Percentiles rank a stretch among this genome's conserved stretches.
phyloP scores from a whole-genome alignment of 2,888 invertebrate genomes.

The Strigamia crassipes region DNA sequence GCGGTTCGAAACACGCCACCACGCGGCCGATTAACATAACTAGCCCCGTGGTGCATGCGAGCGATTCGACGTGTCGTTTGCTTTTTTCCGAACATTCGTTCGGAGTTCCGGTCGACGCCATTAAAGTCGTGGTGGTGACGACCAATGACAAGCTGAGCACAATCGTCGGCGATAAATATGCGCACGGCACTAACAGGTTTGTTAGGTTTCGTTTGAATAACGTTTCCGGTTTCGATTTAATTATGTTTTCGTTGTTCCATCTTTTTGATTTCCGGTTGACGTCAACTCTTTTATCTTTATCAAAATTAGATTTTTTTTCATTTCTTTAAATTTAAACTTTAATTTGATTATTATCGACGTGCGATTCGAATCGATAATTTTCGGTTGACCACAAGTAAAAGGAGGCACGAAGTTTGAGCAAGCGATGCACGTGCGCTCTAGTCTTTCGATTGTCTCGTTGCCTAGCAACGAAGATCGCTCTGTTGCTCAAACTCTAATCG shows the following conservation, averaged over 20 bases:
- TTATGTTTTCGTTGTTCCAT: too few species aligned
- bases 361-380: neutral
- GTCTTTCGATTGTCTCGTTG: neutral
- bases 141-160: slow-evolving; percentile 59
- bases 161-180: slow-evolving; percentile 58
- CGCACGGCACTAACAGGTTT: slow-evolving; percentile 59
- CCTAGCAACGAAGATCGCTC: neutral
- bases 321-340: neutral
- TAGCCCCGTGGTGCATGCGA: neutral
- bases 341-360: neutral
- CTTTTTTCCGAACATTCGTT: neutral
- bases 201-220: slow-evolving; percentile 54
- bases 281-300: too few species aligned
- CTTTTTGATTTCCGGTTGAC: too few species aligned
- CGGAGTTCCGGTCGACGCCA: neutral
- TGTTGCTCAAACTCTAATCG: too few species aligned
- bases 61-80: neutral
- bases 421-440: neutral
- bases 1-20: slow-evolving; percentile 59
- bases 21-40: neutral
- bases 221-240: too few species aligned
- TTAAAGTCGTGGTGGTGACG: slow-evolving; percentile 53
- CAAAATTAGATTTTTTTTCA: neutral
- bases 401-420: slow-evolving; percentile 44
- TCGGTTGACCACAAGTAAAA: slow-evolving; percentile 18